Conservation (phyloP, 2,113 vertebrate species). For the Cheilinus undulatus region DNA sequence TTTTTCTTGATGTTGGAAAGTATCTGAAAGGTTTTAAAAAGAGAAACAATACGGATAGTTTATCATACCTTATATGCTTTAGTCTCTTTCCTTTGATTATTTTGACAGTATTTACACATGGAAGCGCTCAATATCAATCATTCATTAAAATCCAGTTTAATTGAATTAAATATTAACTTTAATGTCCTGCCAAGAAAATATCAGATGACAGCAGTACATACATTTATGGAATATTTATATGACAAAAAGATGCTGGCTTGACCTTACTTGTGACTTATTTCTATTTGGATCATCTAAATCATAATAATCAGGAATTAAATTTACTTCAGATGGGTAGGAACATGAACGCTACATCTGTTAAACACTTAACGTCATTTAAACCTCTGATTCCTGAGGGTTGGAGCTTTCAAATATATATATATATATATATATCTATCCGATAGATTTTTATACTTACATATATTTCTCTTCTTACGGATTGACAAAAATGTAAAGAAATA, state of each 20-base stretch:
- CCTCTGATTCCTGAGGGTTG: constrained; percentile 69
- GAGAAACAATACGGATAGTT: constrained; percentile 14
- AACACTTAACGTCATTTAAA: constrained; percentile 24
- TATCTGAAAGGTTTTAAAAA: background rate
- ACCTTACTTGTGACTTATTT: background rate
- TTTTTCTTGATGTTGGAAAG: constrained; percentile 10
- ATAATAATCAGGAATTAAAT: constrained; percentile 1
- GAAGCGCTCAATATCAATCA: constrained; percentile 48
- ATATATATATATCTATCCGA: constrained; percentile 19
- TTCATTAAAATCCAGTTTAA: constrained; percentile 33
- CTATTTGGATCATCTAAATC: background rate
- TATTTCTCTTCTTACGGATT: background rate
- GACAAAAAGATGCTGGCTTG: too few relatives aligned
- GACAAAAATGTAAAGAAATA: background rate
- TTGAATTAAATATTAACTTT: background rate
- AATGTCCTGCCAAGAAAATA: constrained; percentile 15
- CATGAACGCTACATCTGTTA: constrained; percentile 68
- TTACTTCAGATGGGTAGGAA: constrained; percentile 31
- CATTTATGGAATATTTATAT: constrained; percentile 12
- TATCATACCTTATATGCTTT: constrained; percentile 20
- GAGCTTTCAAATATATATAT: constrained; percentile 37
- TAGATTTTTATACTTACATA: constrained; percentile 5
- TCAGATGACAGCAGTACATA: constrained; percentile 19
- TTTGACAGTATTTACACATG: constrained; percentile 58
- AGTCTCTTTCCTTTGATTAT: constrained; percentile 6